These are phyloP conservation scores for Ancistrus triradiatus DNA, from an alignment of 2,113 vertebrate genomes.

Conservation along the genomic window DNA sequence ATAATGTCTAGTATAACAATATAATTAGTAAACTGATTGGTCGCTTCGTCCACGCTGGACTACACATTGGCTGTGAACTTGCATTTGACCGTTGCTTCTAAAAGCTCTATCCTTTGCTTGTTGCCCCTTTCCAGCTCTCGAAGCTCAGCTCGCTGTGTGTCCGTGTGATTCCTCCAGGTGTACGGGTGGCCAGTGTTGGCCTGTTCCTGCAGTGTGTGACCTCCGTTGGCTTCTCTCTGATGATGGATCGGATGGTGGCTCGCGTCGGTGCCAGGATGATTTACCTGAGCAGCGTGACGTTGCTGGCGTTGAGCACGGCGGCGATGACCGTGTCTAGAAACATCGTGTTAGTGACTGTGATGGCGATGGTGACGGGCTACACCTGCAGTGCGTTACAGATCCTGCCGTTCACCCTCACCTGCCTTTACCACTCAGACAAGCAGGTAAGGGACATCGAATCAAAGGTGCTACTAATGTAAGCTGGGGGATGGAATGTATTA, in stretches of 20 bases:
- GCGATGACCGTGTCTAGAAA: constrained; percentile 78
- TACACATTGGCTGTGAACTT: too few relatives aligned
- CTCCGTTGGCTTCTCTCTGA: constrained; percentile 75
- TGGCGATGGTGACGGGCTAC: constrained; percentile 74
- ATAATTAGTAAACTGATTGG: too few relatives aligned
- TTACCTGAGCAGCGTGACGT: constrained; percentile 74
- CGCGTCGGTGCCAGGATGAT: constrained; percentile 66
- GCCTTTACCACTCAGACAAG: constrained; percentile 79
- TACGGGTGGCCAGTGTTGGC: constrained; percentile 82
- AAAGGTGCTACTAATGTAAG: too few relatives aligned
- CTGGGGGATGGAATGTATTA: too few relatives aligned
- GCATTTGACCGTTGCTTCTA: too few relatives aligned
- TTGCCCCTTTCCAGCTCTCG: too few relatives aligned
- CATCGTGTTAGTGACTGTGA: constrained; percentile 69
- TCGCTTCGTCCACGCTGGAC: too few relatives aligned
- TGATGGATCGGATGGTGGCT: constrained; percentile 79
- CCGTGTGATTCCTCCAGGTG: constrained; percentile 57
- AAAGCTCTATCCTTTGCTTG: too few relatives aligned
- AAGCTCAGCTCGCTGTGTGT: too few relatives aligned
- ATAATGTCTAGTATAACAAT: too few relatives aligned
- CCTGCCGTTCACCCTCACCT: constrained; percentile 79
- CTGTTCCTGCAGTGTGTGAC: constrained; percentile 82
- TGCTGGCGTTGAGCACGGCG: constrained; percentile 68
- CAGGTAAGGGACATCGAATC: too few relatives aligned
- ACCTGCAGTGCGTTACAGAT: constrained; percentile 82